Conservation (phyloP, 2,888 invertebrate species). For the Chrysolina americana region DNA sequence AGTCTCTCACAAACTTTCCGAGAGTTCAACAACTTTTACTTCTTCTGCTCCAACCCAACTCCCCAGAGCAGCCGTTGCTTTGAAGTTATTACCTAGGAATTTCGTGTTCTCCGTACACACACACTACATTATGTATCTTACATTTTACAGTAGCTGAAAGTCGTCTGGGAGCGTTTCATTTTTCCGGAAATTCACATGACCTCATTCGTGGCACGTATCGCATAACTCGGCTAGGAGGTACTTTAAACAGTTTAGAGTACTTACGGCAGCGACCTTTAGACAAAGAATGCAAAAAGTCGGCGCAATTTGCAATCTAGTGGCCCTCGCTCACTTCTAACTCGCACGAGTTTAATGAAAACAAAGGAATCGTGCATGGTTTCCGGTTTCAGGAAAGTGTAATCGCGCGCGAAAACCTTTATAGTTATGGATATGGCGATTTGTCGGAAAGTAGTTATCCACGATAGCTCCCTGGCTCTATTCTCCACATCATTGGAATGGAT, state of each 20-base stretch:
- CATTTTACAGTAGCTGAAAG: conserved; percentile 11
- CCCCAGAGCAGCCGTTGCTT: conserved; percentile 7
- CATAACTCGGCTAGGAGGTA: neutral
- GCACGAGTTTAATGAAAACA: conserved; percentile 9
- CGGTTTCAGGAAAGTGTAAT: neutral
- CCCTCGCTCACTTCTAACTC: neutral
- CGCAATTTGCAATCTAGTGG: neutral
- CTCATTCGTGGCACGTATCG: conserved; percentile 9
- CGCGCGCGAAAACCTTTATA: conserved; percentile 2
- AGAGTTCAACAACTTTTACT: conserved; percentile 8
- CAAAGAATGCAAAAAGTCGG: conserved; percentile 8
- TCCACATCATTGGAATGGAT: neutral
- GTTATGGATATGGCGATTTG: conserved; percentile 3
- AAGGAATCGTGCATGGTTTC: neutral
- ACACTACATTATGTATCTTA: neutral
- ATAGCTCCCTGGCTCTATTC: neutral
- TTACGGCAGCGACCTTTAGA: neutral
- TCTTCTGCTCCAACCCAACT: neutral
- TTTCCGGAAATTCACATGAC: neutral
- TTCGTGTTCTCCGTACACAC: conserved; percentile 5
- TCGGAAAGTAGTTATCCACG: neutral
- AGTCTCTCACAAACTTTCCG: conserved; percentile 7
- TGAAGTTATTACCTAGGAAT: conserved; percentile 12
- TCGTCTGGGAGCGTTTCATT: neutral
- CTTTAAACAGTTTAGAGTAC: neutral